phyloP scores from a whole-genome alignment of 2,113 vertebrate genomes.

The Balaenoptera acutorostrata region DNA sequence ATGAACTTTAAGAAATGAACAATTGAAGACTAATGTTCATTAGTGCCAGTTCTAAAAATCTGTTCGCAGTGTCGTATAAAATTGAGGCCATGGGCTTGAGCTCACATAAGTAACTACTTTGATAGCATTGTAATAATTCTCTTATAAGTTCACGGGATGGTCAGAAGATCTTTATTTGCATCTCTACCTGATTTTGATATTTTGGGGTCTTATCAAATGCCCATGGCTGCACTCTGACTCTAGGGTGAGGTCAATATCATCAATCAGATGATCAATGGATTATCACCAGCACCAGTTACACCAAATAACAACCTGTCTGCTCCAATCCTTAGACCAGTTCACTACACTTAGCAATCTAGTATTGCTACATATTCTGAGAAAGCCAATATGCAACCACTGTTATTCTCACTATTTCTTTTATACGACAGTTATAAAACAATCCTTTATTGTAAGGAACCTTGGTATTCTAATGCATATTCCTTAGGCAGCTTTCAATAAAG shows the following conservation, averaged over 20 bases:
- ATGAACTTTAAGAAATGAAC: background rate
- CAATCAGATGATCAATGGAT: constrained; percentile 70
- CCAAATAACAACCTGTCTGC: constrained; percentile 74
- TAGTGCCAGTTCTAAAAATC: background rate
- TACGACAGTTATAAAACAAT: background rate
- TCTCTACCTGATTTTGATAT: background rate
- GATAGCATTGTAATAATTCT: background rate
- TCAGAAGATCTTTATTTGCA: background rate
- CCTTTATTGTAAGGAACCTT: background rate
- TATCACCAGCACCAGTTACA: constrained; percentile 64
- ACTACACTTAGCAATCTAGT: constrained; percentile 24
- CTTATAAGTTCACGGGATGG: background rate
- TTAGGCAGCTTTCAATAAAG: constrained; percentile 9
- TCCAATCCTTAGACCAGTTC: constrained; percentile 68
- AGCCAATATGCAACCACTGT: background rate
- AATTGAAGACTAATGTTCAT: background rate
- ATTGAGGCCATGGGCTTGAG: background rate
- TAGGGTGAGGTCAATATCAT: constrained; percentile 52
- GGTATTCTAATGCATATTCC: background rate
- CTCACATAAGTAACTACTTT: background rate
- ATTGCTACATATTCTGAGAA: background rate
- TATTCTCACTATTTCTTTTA: background rate
- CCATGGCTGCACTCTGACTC: background rate
- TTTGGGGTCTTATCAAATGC: constrained; percentile 32
- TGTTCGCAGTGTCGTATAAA: background rate